Percentiles rank a stretch among this genome's conserved stretches.
Evolutionary conservation across 2,797 vertebrate species (phyloP).

Genomic region (Darevskia mixta): DNA sequence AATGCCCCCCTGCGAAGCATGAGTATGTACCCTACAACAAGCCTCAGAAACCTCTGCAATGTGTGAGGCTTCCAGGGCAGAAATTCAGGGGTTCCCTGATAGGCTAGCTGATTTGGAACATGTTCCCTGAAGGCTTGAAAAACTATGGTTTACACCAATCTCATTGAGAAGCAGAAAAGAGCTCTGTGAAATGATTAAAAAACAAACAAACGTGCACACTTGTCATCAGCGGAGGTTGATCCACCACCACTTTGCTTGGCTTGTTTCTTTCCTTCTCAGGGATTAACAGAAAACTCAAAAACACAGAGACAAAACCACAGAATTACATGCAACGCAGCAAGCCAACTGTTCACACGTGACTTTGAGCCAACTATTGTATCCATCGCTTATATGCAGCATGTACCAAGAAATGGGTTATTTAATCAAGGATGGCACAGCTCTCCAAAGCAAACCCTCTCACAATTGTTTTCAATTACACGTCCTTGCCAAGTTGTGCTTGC

Average conservation of each 20-base stretch:
- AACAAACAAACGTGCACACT: too few species aligned
- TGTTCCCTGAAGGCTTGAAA: neutral
- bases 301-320: neutral
- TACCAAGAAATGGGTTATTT: conserved; percentile 16
- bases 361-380: neutral
- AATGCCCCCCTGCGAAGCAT: neutral
- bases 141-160: neutral
- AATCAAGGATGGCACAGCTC: conserved; percentile 18
- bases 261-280: conserved; percentile 13
- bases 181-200: conserved; percentile 6
- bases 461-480: conserved; percentile 34
- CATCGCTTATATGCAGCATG: neutral
- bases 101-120: neutral
- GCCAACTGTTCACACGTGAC: neutral
- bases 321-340: neutral
- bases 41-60: neutral
- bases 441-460: conserved; percentile 33
- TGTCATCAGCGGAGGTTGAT: neutral
- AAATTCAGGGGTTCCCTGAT: neutral
- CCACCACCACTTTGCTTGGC: conserved; percentile 14
- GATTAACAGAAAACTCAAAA: conserved; percentile 19
- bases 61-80: neutral
- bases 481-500: conserved; percentile 39
- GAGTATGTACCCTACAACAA: neutral
- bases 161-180: neutral